Evolutionary conservation across 2,113 vertebrate genomes (phyloP).

Genomic region (Pagrus major): DNA sequence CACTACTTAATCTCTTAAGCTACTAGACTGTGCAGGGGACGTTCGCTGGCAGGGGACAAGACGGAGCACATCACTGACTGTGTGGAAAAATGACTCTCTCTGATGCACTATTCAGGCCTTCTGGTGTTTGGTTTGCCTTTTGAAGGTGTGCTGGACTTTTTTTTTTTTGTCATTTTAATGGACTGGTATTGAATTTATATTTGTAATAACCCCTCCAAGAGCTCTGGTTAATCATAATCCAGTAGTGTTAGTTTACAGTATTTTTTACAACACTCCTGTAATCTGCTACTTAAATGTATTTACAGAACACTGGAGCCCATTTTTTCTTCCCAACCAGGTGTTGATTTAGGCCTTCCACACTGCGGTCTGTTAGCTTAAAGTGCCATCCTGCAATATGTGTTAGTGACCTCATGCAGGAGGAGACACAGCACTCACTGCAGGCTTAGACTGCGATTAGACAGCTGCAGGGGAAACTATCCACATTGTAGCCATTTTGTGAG

Average conservation of each 20-base stretch:
- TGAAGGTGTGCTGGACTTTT: neutral
- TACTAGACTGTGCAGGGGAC: conserved; percentile 51
- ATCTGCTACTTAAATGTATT: conserved; percentile 40
- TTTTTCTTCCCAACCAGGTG: conserved; percentile 69
- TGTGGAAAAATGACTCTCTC: conserved; percentile 24
- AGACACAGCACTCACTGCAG: conserved; percentile 65
- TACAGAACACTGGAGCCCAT: conserved; percentile 12
- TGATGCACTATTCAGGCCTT: neutral
- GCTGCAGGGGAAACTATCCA: conserved; percentile 76
- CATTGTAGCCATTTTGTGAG: conserved; percentile 78
- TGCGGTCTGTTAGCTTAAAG: conserved; percentile 68
- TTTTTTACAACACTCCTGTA: conserved; percentile 11
- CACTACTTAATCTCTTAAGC: conserved; percentile 59
- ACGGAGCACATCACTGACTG: conserved; percentile 29
- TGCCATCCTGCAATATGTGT: conserved; percentile 61
- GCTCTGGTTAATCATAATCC: conserved; percentile 10
- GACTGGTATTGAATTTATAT: conserved; percentile 13
- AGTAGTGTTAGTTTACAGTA: conserved; percentile 20
- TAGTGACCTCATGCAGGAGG: conserved; percentile 64
- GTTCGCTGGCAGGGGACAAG: conserved; percentile 36
- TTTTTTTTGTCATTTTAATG: neutral
- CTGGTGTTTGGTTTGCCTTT: neutral
- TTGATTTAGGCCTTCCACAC: conserved; percentile 72
- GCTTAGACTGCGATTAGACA: conserved; percentile 71
- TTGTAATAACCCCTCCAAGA: conserved; percentile 24